These are phyloP conservation scores for Cromileptes altivelis DNA, from an alignment of 2,113 vertebrate species.

Conservation along the genomic window DNA sequence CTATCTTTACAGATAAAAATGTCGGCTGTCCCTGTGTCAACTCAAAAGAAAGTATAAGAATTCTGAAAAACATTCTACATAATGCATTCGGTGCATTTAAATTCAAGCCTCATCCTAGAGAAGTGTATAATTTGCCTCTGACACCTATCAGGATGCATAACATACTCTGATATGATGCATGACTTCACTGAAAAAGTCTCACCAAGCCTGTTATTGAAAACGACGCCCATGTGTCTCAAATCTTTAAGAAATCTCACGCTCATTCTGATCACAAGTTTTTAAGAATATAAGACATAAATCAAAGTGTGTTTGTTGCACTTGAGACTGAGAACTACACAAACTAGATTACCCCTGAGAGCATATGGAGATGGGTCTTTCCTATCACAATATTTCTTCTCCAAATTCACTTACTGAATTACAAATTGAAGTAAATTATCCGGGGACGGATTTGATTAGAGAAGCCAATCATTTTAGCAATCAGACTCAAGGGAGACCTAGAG, in stretches of 20 bases:
- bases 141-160: slow-evolving; percentile 10
- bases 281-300: neutral
- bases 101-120: neutral
- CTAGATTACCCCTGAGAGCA: neutral
- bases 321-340: neutral
- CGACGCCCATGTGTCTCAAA: neutral
- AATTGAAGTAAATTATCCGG: neutral
- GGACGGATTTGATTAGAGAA: slow-evolving; percentile 20
- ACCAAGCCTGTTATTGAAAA: neutral
- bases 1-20: neutral
- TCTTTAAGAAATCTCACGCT: neutral
- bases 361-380: neutral
- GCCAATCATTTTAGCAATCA: neutral
- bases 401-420: slow-evolving; percentile 12
- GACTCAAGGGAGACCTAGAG: neutral
- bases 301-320: neutral
- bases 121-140: neutral
- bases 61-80: neutral
- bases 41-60: neutral
- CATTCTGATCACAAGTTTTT: slow-evolving; percentile 2
- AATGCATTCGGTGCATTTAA: neutral
- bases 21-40: neutral
- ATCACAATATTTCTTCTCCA: slow-evolving; percentile 6
- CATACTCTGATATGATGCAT: neutral
- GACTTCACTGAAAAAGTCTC: neutral